Conservation (phyloP, 2,113 vertebrate genomes). For the Mohoua ochrocephala region DNA sequence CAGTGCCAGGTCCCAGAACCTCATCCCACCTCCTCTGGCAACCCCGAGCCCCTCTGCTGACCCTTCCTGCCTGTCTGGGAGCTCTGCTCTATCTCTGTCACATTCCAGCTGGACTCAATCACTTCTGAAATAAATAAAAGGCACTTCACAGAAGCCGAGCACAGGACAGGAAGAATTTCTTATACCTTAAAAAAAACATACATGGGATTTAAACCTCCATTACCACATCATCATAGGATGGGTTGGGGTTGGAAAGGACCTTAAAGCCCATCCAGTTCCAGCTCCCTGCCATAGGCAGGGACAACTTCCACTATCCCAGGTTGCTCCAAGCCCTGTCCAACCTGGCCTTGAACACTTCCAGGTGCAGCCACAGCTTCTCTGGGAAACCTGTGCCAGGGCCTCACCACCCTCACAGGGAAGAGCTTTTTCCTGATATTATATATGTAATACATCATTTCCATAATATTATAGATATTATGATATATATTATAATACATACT, state of each 20-base stretch:
- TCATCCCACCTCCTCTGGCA: background rate
- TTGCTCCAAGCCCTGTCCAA: rapidly evolving
- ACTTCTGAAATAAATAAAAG: background rate
- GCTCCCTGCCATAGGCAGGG: background rate
- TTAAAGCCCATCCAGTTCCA: background rate
- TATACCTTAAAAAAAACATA: background rate
- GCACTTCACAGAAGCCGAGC: background rate
- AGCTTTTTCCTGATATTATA: background rate
- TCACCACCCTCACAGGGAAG: rapidly evolving
- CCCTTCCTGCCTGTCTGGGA: background rate
- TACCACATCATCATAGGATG: background rate
- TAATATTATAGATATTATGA: background rate
- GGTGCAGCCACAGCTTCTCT: background rate
- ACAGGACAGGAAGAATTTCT: background rate
- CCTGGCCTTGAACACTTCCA: background rate
- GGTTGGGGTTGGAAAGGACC: background rate
- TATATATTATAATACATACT: too few species aligned
- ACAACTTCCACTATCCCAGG: background rate
- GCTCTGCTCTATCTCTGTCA: background rate
- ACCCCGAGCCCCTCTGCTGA: rapidly evolving
- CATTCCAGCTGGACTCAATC: background rate
- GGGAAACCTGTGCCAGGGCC: background rate
- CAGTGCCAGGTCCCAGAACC: background rate
- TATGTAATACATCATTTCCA: too few species aligned
- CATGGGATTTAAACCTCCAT: too few species aligned